phyloP scores from a whole-genome alignment of 2,797 vertebrate genomes.

The Cebuella pygmaea region DNA sequence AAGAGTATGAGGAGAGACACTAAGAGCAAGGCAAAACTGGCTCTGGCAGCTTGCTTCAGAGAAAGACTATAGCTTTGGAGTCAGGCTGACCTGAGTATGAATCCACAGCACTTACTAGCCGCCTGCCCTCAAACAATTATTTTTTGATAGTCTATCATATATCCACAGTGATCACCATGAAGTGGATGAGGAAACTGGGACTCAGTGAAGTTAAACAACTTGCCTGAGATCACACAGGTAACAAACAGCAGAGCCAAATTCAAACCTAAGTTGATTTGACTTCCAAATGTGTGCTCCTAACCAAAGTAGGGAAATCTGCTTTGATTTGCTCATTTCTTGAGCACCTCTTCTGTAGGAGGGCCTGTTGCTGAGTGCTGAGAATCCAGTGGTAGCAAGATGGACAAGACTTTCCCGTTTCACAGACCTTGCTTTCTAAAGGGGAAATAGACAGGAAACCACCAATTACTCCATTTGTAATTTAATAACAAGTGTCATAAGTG shows the following conservation, averaged over 20 bases:
- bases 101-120: background rate
- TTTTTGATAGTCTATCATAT: background rate
- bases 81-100: background rate
- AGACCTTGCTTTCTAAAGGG: background rate
- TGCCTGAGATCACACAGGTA: background rate
- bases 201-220: slow-evolving; percentile 1
- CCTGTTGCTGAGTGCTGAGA: background rate
- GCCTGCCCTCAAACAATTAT: background rate
- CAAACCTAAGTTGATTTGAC: background rate
- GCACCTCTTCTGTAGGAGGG: background rate
- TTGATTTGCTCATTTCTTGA: background rate
- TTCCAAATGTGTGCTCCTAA: background rate
- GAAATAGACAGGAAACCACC: background rate
- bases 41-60: background rate
- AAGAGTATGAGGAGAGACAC: background rate
- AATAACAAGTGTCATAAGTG: background rate
- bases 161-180: background rate
- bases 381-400: background rate
- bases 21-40: background rate
- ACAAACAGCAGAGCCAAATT: background rate
- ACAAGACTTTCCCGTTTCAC: background rate
- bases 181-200: background rate
- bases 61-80: background rate
- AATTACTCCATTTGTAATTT: background rate
- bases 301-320: background rate